Evolutionary conservation across 2,888 invertebrate genomes (phyloP).

Genomic region (Agriotes lineatus): DNA sequence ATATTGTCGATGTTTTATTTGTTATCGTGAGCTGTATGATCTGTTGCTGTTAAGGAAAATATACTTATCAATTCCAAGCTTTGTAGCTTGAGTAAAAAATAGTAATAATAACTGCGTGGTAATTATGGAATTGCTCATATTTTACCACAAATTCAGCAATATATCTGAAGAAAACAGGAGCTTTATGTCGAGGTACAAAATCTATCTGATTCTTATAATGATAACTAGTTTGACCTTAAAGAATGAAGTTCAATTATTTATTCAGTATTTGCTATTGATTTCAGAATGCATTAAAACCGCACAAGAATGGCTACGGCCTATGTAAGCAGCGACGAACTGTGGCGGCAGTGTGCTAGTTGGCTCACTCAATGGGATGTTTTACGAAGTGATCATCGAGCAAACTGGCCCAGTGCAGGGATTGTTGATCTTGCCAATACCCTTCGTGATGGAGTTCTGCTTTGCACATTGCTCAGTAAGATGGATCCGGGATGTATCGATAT

Average conservation of each 20-base stretch:
- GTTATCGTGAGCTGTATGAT: too few species aligned
- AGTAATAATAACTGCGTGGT: too few species aligned
- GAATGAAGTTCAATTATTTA: slow-evolving; percentile 4
- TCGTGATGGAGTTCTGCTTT: slow-evolving; percentile 94
- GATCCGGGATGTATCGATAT: slow-evolving; percentile 90
- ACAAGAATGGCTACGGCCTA: slow-evolving; percentile 53
- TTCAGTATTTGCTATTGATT: slow-evolving; percentile 16
- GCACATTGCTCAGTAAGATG: slow-evolving; percentile 90
- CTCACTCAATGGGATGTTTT: slow-evolving; percentile 90
- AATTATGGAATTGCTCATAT: too few species aligned
- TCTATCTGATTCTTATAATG: slow-evolving; percentile 4
- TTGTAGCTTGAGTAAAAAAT: too few species aligned
- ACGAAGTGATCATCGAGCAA: slow-evolving; percentile 89
- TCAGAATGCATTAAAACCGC: slow-evolving; percentile 26
- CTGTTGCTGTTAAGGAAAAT: too few species aligned
- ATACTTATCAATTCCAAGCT: too few species aligned
- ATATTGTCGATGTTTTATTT: too few species aligned
- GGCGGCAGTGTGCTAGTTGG: slow-evolving; percentile 95
- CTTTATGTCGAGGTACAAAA: slow-evolving; percentile 2
- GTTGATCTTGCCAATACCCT: slow-evolving; percentile 90
- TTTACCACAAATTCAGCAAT: too few species aligned
- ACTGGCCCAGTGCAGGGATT: slow-evolving; percentile 79
- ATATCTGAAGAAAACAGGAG: not conserved
- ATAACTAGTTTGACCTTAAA: slow-evolving; percentile 20
- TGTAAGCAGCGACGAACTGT: slow-evolving; percentile 76